These are phyloP conservation scores for Emberiza fucata DNA, from an alignment of 2,113 vertebrate species.

Conservation along the genomic window DNA sequence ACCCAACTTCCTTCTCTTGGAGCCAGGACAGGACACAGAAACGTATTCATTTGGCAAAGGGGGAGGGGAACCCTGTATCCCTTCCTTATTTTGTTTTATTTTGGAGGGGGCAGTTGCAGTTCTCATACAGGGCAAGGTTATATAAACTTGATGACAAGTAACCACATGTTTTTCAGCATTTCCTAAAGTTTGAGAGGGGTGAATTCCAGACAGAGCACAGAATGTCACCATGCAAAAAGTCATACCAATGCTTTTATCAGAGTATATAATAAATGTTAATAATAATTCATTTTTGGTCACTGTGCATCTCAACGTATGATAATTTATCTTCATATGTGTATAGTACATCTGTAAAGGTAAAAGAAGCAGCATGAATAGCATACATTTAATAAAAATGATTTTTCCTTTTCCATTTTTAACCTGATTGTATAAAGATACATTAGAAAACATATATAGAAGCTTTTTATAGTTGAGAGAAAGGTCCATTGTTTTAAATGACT, in stretches of 20 bases:
- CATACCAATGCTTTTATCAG: background rate
- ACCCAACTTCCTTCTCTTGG: background rate
- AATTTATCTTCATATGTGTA: background rate
- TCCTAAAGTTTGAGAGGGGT: background rate
- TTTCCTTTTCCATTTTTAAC: background rate
- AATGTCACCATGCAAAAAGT: background rate
- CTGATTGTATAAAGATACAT: background rate
- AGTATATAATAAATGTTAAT: background rate
- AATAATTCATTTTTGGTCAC: background rate
- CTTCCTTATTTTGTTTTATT: slow-evolving; percentile 38
- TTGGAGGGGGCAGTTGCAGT: background rate
- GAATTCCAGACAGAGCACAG: slow-evolving; percentile 10
- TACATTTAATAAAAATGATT: background rate
- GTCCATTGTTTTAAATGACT: slow-evolving; percentile 69
- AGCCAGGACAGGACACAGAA: slow-evolving; percentile 3
- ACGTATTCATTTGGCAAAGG: background rate
- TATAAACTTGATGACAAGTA: background rate
- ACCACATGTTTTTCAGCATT: background rate
- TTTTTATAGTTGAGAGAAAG: slow-evolving; percentile 58
- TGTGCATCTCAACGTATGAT: background rate
- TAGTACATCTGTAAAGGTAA: background rate
- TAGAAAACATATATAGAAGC: slow-evolving; percentile 3
- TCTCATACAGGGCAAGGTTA: background rate
- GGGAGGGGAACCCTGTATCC: background rate
- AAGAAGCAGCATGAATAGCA: background rate